Evolutionary conservation across 2,888 invertebrate genomes (phyloP), one percentile per base, ranked within the genome.

Genomic region (Acleris literana): DNA sequence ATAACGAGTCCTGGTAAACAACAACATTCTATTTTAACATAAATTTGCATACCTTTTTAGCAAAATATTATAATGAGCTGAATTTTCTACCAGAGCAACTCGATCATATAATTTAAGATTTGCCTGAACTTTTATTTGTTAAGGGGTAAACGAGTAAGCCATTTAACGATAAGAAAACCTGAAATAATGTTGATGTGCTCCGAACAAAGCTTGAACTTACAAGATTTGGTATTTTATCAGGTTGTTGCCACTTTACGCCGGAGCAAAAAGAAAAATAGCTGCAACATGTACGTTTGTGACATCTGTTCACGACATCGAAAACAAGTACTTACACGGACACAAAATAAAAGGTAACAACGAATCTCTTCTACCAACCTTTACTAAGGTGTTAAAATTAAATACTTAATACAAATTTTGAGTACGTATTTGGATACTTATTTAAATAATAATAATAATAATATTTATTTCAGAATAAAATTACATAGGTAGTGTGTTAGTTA

Each of bases 271-370:
- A 51, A 88, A 91, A 16, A 86, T 87, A 3, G 92, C 93, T 17
- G 93, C 94, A 0, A 94, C 94, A 68, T 86, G 93, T 57, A 75
- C 82, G 0, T 85, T 94, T 25, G 74, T 84, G 3, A 77, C 95
- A 2, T 85, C 90, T 4, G 73, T 94, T 1, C 78, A 86, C 25
- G 94, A 95, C 70, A 93, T 94, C 61, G 94, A 94, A 68, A 93
- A 93, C 73, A 92, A 93, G 20, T 97, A 94, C 76, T 86, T 97
- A 71, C 79, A 85, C 52, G 97, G 96, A 1, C 97, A 97, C 78
- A 88, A 94, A 20, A 95, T 98, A 69, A 96, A 97, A 87, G 97
- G 97, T 94, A 85, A 93, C 43, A 17, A 33, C 33, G 11, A 33
- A 33, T 33, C 11, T 33, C 0, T 11, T 33, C 33, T 9, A 11